Evolutionary conservation across 2,797 vertebrate species (phyloP), one percentile per base, ranked within the genome.

Genomic region (Rhynchonycteris naso): DNA sequence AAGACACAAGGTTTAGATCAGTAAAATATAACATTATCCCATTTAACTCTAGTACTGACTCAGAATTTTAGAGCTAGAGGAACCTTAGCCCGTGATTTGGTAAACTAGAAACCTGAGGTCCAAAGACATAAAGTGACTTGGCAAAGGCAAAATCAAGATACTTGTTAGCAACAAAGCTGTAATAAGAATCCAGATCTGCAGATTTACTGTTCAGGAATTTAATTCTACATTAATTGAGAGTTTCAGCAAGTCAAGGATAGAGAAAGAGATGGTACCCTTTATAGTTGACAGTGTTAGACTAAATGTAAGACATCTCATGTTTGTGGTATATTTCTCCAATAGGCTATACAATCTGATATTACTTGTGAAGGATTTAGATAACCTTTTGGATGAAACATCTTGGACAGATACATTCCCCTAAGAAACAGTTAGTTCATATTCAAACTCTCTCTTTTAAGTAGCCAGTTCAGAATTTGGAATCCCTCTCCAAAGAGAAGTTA

Each of bases 121-220:
- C 85, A 96, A 95, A 93, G 85, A 72, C 74, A 79, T n/a, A 79
- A 71, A 94, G 38, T 79, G 93, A 61, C 54, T 26, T 71, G 6
- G 43, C 54, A 72, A 94, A 71, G 79, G 50, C 38, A 78, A 95
- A 97, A 68, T 33, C 72, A 89, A 93, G 68, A 88, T 87, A 90
- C 33, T 79, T 88, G 47, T 88, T 33, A 85, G 84, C 24, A 63
- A 52, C 66, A 91, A 79, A 94, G 58, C 74, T 89, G 50, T 75
- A 43, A n/a, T 68, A 90, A 91, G 93, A 83, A 85, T 30, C 69
- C 76, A 82, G 28, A 8, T 58, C 81, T 90, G 56, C 81, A 92
- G 33, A 79, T 47, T 88, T 2, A 86, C 52, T 69, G 30, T 68
- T 92, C 58, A 54, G 35, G 30, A 95, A 95, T 83, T 63, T 22